phyloP scores from a whole-genome alignment of 2,888 invertebrate genomes.

The Orthonevra nobilis region DNA sequence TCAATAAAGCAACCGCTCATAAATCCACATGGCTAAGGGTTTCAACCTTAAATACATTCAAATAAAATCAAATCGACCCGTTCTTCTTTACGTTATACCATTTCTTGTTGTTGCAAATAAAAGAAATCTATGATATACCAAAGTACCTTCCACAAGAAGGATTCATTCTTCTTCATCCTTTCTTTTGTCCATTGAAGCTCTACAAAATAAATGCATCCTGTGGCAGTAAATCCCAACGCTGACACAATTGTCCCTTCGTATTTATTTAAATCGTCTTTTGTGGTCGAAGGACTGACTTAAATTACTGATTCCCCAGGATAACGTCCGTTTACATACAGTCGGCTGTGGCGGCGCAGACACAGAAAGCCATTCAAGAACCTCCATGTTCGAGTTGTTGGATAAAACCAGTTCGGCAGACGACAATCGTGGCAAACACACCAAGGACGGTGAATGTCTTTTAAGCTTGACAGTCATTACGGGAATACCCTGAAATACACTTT shows the following conservation, averaged over 20 bases:
- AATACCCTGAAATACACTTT: slow-evolving; percentile 37
- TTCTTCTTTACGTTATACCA: background rate
- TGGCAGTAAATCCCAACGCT: slow-evolving; percentile 49
- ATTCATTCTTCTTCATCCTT: slow-evolving; percentile 6
- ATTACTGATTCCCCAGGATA: slow-evolving; percentile 56
- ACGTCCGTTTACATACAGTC: background rate
- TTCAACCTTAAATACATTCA: background rate
- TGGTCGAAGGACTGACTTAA: slow-evolving; percentile 61
- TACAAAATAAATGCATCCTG: slow-evolving; percentile 57
- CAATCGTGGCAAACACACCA: slow-evolving; percentile 18
- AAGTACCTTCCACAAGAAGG: background rate
- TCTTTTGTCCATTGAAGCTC: slow-evolving; percentile 31
- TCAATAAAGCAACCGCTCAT: too few species aligned
- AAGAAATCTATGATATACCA: background rate
- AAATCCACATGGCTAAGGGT: too few species aligned
- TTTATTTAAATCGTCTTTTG: slow-evolving; percentile 65
- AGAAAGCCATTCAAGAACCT: slow-evolving; percentile 26
- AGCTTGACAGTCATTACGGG: slow-evolving; percentile 53
- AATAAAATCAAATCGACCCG: background rate
- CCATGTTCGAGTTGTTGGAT: too few species aligned
- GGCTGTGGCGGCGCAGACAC: too few species aligned
- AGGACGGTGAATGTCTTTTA: slow-evolving; percentile 35
- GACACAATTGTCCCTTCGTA: slow-evolving; percentile 50
- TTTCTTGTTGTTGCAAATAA: too few species aligned
- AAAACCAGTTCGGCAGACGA: too few species aligned